A percentile compares a stretch with the other conserved stretches of the same genome.
These are phyloP conservation scores for Molossus alvarezi DNA, from an alignment of 2,797 vertebrate species.

Conservation along the genomic window DNA sequence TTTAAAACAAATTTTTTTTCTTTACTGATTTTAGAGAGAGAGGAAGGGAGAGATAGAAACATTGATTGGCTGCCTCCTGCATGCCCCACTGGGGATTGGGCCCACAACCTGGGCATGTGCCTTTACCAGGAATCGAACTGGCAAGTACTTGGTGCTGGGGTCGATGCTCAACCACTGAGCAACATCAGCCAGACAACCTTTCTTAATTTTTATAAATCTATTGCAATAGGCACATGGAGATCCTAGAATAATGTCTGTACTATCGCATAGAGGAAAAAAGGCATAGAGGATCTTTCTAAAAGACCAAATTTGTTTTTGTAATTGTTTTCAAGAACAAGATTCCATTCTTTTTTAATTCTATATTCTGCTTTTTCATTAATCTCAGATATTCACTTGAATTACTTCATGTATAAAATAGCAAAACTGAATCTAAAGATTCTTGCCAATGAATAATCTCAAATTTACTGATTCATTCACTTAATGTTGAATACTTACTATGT, in stretches of 20 bases:
- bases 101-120: no score
- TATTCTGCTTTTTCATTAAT: constrained; percentile 42
- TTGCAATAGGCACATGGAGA: not conserved
- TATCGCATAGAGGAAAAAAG: not conserved
- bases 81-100: no score
- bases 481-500: constrained; percentile 20
- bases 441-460: not conserved
- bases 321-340: constrained; percentile 47
- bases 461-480: constrained; percentile 32
- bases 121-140: no score
- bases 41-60: no score
- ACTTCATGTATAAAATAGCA: constrained; percentile 17
- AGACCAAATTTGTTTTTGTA: not conserved
- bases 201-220: constrained; percentile 46
- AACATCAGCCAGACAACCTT: no score
- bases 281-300: not conserved
- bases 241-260: not conserved
- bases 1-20: no score
- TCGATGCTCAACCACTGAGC: no score
- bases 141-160: no score
- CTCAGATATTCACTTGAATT: constrained; percentile 34
- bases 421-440: constrained; percentile 1
- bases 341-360: constrained; percentile 12
- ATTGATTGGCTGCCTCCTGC: no score
- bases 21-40: no score